Percentiles rank a stretch among this genome's conserved stretches.
phyloP scores from a whole-genome alignment of 2,888 invertebrate genomes.

The Apamea sordens region DNA sequence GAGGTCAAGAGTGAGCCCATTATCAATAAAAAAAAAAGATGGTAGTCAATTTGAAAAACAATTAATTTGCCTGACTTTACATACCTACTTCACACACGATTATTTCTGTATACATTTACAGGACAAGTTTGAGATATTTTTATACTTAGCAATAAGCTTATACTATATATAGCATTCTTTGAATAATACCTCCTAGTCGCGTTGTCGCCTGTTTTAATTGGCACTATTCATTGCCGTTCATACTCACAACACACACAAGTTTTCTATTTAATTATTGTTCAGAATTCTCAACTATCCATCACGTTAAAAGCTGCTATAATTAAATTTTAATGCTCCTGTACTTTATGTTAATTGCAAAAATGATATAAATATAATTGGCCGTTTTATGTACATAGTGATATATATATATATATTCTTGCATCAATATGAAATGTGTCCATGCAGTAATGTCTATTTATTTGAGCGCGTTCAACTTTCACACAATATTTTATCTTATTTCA shows the following conservation, averaged over 20 bases:
- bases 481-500: neutral
- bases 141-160: neutral
- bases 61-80: neutral
- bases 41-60: neutral
- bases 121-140: slow-evolving; percentile 33
- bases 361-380: slow-evolving; percentile 32
- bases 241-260: neutral
- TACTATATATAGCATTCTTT: slow-evolving; percentile 15
- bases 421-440: slow-evolving; percentile 43
- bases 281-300: slow-evolving; percentile 31
- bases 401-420: slow-evolving; percentile 32
- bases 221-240: slow-evolving; percentile 21
- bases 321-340: slow-evolving; percentile 44
- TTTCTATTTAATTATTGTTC: slow-evolving; percentile 31
- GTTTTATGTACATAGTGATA: slow-evolving; percentile 6
- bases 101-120: neutral
- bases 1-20: no score
- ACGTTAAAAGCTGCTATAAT: slow-evolving; percentile 26
- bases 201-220: slow-evolving; percentile 48
- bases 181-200: slow-evolving; percentile 35
- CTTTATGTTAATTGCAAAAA: slow-evolving; percentile 51
- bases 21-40: no score
- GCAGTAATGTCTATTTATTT: slow-evolving; percentile 31
- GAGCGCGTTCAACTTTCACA: neutral
- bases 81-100: slow-evolving; percentile 5